phyloP scores from a whole-genome alignment of 2,113 vertebrate genomes.

The Campylomormyrus tamandua region DNA sequence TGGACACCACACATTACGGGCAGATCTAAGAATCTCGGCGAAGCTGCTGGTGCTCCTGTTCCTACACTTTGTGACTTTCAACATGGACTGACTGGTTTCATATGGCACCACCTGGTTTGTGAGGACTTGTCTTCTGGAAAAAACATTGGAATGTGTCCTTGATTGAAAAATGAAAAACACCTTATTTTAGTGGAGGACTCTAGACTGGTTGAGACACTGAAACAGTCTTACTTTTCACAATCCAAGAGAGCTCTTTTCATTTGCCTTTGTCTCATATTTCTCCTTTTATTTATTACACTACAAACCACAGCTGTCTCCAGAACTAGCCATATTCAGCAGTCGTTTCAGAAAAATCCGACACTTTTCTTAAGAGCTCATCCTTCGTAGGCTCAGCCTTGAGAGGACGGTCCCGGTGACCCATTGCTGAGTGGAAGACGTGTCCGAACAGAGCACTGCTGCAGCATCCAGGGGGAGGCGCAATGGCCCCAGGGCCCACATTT shows the following conservation, averaged over 20 bases:
- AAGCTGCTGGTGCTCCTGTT: neutral
- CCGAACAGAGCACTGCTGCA: neutral
- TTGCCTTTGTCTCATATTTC: neutral
- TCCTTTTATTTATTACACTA: neutral
- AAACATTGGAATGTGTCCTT: neutral
- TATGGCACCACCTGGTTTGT: neutral
- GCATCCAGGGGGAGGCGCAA: neutral
- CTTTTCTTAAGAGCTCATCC: neutral
- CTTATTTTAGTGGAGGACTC: neutral
- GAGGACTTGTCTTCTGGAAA: neutral
- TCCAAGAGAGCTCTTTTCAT: neutral
- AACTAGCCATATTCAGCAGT: neutral
- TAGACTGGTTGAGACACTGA: neutral
- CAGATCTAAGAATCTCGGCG: neutral
- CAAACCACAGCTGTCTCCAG: neutral
- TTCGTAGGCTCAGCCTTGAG: neutral
- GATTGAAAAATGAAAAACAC: neutral
- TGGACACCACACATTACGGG: neutral
- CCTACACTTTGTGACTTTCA: neutral
- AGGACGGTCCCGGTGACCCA: neutral
- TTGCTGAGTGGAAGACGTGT: neutral
- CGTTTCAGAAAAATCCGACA: neutral
- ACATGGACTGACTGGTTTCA: neutral
- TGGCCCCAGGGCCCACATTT: conserved; percentile 24
- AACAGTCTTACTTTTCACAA: neutral